phyloP scores from a whole-genome alignment of 2,888 invertebrate genomes.

The Drosophila buzzatii region DNA sequence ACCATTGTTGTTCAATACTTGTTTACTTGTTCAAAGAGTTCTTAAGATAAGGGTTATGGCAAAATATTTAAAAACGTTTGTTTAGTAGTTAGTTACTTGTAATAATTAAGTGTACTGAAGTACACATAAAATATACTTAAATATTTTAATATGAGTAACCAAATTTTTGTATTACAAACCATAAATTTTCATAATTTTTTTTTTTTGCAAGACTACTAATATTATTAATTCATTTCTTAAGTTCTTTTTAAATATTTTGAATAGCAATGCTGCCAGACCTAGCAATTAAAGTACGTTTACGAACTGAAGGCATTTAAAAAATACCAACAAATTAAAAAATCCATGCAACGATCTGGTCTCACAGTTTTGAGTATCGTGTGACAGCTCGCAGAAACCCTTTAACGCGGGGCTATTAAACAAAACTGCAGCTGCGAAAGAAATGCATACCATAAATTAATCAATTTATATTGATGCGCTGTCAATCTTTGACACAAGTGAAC shows the following conservation, averaged over 20 bases:
- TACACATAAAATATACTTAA: background rate
- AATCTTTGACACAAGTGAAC: background rate
- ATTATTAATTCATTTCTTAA: background rate
- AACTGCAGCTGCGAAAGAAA: background rate
- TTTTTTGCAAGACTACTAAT: too few relatives aligned
- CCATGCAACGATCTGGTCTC: background rate
- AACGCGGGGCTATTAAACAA: slow-evolving; percentile 32
- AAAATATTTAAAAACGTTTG: background rate
- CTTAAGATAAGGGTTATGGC: background rate
- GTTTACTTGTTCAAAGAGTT: slow-evolving; percentile 11
- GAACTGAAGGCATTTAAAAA: background rate
- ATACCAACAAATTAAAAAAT: slow-evolving; percentile 12
- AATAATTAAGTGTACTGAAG: background rate
- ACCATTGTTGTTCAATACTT: slow-evolving; percentile 65
- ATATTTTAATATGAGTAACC: background rate
- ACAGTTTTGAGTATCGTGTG: background rate
- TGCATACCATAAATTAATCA: background rate
- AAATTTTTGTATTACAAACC: background rate
- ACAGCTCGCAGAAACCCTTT: slow-evolving; percentile 8
- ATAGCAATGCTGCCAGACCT: slow-evolving; percentile 8
- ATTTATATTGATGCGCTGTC: background rate
- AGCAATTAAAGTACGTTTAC: background rate
- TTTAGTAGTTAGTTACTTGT: background rate
- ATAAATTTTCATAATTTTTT: background rate
- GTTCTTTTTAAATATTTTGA: background rate